Conservation (phyloP, 2,888 invertebrate species). For the Cheiracanthium punctorium region DNA sequence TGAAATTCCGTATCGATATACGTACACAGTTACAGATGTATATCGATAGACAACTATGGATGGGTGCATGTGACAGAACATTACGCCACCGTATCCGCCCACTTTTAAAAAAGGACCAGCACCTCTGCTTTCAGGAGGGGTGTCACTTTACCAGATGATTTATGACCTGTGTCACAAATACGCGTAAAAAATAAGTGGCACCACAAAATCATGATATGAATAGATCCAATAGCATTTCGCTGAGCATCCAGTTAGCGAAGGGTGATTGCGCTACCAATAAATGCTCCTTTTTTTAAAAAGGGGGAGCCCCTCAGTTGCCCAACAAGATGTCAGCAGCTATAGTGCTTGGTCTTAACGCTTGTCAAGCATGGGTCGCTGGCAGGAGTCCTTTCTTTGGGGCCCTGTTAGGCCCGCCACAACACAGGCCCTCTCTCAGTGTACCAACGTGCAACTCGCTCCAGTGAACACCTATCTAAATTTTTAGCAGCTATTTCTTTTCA, state of each 20-base stretch:
- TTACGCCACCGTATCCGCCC: background rate
- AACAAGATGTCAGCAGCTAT: constrained; percentile 67
- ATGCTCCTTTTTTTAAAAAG: constrained; percentile 43
- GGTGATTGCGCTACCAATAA: constrained; percentile 58
- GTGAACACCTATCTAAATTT: constrained; percentile 44
- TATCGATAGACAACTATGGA: background rate
- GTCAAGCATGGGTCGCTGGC: constrained; percentile 64
- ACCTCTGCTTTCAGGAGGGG: constrained; percentile 26
- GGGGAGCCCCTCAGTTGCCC: constrained; percentile 62
- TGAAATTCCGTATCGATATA: too few species aligned
- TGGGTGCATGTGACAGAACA: background rate
- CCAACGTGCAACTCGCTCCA: constrained; percentile 35
- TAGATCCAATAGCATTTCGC: constrained; percentile 37
- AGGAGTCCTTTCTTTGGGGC: constrained; percentile 59
- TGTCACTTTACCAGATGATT: constrained; percentile 57
- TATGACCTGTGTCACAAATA: constrained; percentile 48
- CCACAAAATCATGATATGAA: constrained; percentile 50
- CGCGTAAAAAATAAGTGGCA: constrained; percentile 34
- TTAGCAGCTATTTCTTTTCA: background rate
- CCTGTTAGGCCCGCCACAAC: constrained; percentile 58
- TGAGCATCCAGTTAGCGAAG: constrained; percentile 33
- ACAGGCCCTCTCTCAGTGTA: constrained; percentile 45
- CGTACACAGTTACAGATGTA: too few species aligned
- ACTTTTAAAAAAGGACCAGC: background rate
- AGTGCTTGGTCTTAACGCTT: constrained; percentile 58